Base-by-base conservation (phyloP, 2,113 vertebrate species). In the Oncorhynchus gorbuscha region DNA sequence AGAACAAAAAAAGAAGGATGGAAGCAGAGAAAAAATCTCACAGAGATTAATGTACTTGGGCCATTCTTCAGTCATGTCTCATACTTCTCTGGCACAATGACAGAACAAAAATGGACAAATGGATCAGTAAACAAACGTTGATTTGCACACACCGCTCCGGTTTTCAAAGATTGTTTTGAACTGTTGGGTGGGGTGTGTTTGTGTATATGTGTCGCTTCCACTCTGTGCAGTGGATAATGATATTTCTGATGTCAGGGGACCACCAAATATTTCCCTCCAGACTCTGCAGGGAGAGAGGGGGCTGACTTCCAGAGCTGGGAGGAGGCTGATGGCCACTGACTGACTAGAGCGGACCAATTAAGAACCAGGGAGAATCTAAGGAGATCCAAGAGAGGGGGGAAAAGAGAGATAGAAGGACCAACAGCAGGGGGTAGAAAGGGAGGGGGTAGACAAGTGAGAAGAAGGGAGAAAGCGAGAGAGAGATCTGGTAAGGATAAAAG, bases 61-160 rank as follows among this genome's bases (percentile, higher is more conserved):
- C n/a, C 48, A 72, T 76, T 75, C 72, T 74, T 71, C 45, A 74
- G 18, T 71, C 32, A 59, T 45, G 55, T 32, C 65, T 69, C 32
- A 51, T 24, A 35, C n/a, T 35, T 65, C 20, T 30, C 0, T 73
- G 61, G 67, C 48, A 6, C 39, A 1, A 16, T 74, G 66, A 76
- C 69, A 74, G 51, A 76, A 72, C n/a, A 67, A 76, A 39, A 76
- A 16, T 78, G 74, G 70, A 81, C 77, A 73, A 84, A 81, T 66
- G 71, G 39, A 81, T 61, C 49, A 28, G 30, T 4, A 59, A 72
- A 45, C 66, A 69, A 12, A 39, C 13, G 82, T 73, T 83, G 71
- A 81, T 79, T 81, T 73, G 45, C 51, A 55, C 62, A 30, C 62
- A n/a, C n/a, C 11, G 4, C 69, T 71, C 59, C 39, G 22, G n/a